Percentiles rank a stretch among this genome's conserved stretches.
These are phyloP conservation scores for Adelognathus sp. DNA, from an alignment of 2,888 invertebrate species.

Conservation along the genomic window DNA sequence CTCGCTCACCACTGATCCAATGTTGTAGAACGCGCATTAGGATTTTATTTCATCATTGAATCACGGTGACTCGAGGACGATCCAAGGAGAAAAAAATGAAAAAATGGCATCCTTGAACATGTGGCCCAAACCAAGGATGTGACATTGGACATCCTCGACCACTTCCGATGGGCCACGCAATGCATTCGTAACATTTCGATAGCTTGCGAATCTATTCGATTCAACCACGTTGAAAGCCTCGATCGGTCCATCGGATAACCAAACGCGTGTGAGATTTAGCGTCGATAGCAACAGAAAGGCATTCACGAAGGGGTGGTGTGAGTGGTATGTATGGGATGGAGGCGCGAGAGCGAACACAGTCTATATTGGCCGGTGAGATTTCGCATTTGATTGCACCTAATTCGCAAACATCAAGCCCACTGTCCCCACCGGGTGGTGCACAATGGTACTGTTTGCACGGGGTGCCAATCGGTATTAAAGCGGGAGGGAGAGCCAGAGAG, in stretches of 20 bases:
- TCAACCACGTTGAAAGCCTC: too few relatives aligned
- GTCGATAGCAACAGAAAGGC: neutral
- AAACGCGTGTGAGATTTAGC: neutral
- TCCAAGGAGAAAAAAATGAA: too few relatives aligned
- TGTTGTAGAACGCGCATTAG: too few relatives aligned
- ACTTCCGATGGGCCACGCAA: too few relatives aligned
- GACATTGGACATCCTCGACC: too few relatives aligned
- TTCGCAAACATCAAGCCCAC: slow-evolving; percentile 75
- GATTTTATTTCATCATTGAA: too few relatives aligned
- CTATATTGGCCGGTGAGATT: slow-evolving; percentile 73
- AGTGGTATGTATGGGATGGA: neutral
- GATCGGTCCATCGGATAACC: neutral
- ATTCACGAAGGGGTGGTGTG: neutral
- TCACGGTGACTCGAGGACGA: too few relatives aligned
- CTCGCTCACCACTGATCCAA: too few relatives aligned
- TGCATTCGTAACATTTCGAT: too few relatives aligned
- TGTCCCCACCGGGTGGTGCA: slow-evolving; percentile 68
- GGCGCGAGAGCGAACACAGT: slow-evolving; percentile 17
- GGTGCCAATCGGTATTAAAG: slow-evolving; percentile 67
- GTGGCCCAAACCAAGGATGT: too few relatives aligned
- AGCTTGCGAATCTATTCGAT: too few relatives aligned
- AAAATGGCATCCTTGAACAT: too few relatives aligned
- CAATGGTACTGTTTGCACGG: slow-evolving; percentile 67
- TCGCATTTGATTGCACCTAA: slow-evolving; percentile 78
- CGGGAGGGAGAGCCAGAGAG: neutral